phyloP scores from a whole-genome alignment of 2,888 invertebrate genomes.

The Leptothorax acervorum region DNA sequence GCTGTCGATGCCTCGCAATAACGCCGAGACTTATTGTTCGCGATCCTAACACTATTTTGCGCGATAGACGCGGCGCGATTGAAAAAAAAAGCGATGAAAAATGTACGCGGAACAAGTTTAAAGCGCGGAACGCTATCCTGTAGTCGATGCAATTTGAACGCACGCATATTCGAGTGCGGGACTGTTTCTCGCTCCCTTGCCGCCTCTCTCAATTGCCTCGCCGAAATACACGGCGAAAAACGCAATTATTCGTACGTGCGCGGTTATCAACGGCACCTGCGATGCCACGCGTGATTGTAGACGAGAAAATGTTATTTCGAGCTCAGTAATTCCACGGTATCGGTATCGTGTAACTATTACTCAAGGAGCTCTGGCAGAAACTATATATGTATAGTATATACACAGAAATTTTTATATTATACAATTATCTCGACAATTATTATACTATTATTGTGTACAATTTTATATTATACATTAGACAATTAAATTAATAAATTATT shows the following conservation, averaged over 20 bases:
- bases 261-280: conserved; percentile 48
- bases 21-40: conserved; percentile 54
- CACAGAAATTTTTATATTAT: neutral
- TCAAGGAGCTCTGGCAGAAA: neutral
- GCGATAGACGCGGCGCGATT: conserved; percentile 49
- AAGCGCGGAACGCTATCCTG: conserved; percentile 48
- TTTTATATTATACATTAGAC: neutral
- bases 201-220: conserved; percentile 38
- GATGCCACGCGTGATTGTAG: conserved; percentile 35
- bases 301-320: conserved; percentile 42
- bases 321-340: conserved; percentile 15
- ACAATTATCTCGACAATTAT: too few species aligned
- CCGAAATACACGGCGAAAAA: conserved; percentile 50
- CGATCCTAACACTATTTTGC: conserved; percentile 50
- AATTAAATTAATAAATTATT: neutral
- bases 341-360: neutral
- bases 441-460: neutral
- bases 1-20: conserved; percentile 49
- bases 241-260: conserved; percentile 49
- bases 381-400: neutral
- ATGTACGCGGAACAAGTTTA: conserved; percentile 56
- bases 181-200: neutral
- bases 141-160: conserved; percentile 53
- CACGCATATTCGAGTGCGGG: conserved; percentile 49
- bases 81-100: conserved; percentile 54